A percentile compares a stretch with the other conserved stretches of the same genome.
These are phyloP conservation scores for Corythoichthys haematopterus DNA, from an alignment of 2,113 vertebrate species.

Conservation along the genomic window DNA sequence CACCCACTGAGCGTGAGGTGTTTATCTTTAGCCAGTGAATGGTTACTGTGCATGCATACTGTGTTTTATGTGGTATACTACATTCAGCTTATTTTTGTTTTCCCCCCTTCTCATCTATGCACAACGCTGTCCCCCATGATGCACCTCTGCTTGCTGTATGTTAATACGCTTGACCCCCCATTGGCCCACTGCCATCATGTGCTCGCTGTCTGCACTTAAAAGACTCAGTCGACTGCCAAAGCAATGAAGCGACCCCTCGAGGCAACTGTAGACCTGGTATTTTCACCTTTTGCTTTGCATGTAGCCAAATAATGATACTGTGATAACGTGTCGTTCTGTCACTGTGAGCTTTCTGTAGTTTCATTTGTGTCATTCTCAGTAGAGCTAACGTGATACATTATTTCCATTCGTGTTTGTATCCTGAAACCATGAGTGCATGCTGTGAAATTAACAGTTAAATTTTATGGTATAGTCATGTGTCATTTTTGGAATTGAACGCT, in stretches of 20 bases:
- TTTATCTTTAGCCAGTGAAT: slow-evolving; percentile 68
- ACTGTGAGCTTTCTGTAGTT: slow-evolving; percentile 53
- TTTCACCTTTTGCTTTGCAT: slow-evolving; percentile 99
- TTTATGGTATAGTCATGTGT: slow-evolving; percentile 29
- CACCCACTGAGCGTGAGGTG: slow-evolving; percentile 72
- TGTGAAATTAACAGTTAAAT: slow-evolving; percentile 39
- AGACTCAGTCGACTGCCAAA: slow-evolving; percentile 99
- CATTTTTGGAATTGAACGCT: neutral
- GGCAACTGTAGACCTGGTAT: slow-evolving; percentile 99
- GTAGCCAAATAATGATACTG: slow-evolving; percentile 76
- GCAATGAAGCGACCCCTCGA: slow-evolving; percentile 99
- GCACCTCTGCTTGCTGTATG: slow-evolving; percentile 84
- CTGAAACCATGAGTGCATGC: slow-evolving; percentile 33
- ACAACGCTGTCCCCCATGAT: slow-evolving; percentile 95
- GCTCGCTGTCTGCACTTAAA: slow-evolving; percentile 99
- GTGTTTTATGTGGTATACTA: slow-evolving; percentile 93
- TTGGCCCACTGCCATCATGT: slow-evolving; percentile 99
- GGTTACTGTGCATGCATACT: slow-evolving; percentile 90
- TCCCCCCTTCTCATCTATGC: slow-evolving; percentile 97
- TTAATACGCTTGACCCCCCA: slow-evolving; percentile 99
- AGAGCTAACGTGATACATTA: slow-evolving; percentile 37
- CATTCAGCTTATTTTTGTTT: slow-evolving; percentile 94
- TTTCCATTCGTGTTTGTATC: slow-evolving; percentile 35
- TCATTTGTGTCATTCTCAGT: slow-evolving; percentile 59
- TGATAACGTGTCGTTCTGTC: slow-evolving; percentile 53